These are phyloP conservation scores for Rhopalosiphum nymphaeae DNA, from an alignment of 2,888 invertebrate genomes.

Conservation along the genomic window DNA sequence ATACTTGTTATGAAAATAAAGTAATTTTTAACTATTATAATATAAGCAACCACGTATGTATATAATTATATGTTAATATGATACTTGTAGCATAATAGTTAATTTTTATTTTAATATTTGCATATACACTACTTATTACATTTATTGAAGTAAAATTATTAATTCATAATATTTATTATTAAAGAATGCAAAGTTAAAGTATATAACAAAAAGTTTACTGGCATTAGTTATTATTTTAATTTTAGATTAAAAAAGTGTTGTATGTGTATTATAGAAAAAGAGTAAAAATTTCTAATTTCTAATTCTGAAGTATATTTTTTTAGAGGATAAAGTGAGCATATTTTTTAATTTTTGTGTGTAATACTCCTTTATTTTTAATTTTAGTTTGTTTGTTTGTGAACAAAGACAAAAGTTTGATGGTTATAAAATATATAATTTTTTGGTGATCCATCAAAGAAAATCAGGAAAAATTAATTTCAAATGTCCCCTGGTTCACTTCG, in stretches of 20 bases:
- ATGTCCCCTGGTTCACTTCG: background rate
- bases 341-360: background rate
- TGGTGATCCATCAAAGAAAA: conserved; percentile 23
- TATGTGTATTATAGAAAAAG: background rate
- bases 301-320: background rate
- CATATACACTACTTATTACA: background rate
- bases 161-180: background rate
- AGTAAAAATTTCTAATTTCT: background rate
- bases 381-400: background rate
- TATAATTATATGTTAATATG: background rate
- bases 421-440: conserved; percentile 29
- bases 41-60: background rate
- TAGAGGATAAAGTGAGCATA: background rate
- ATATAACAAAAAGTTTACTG: background rate
- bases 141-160: background rate
- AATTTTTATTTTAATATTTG: background rate
- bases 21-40: background rate
- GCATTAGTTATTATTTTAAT: background rate
- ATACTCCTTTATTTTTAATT: background rate
- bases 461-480: conserved; percentile 25
- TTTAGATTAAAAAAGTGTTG: conserved; percentile 9
- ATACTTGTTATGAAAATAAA: background rate
- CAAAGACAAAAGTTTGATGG: background rate
- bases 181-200: background rate
- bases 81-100: background rate